Conservation (phyloP, 2,888 invertebrate species). For the Pammene fasciana region DNA sequence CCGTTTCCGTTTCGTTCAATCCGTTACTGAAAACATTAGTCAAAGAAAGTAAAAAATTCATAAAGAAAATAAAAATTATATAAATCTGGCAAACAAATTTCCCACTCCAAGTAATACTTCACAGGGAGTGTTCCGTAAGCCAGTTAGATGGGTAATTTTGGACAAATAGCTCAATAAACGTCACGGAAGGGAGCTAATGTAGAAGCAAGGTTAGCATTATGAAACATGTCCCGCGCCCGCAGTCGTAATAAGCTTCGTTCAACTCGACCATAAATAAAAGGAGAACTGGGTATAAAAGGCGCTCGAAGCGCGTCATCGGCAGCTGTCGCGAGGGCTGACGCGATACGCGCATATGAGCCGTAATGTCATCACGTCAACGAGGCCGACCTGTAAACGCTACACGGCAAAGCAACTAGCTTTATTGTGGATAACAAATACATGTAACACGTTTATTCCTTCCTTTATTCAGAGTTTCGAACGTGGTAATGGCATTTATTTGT, state of each 20-base stretch:
- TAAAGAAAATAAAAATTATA: neutral
- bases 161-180: slow-evolving; percentile 68
- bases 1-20: no score
- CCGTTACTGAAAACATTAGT: neutral
- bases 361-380: slow-evolving; percentile 58
- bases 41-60: neutral
- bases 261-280: slow-evolving; percentile 79
- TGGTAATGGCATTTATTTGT: no score
- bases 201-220: slow-evolving; percentile 65
- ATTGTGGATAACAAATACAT: slow-evolving; percentile 4
- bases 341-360: slow-evolving; percentile 58
- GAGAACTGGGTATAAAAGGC: slow-evolving; percentile 67
- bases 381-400: slow-evolving; percentile 43
- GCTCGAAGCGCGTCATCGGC: slow-evolving; percentile 70
- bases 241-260: slow-evolving; percentile 75
- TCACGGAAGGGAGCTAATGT: slow-evolving; percentile 59
- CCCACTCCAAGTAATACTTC: slow-evolving; percentile 18
- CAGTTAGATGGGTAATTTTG: slow-evolving; percentile 51
- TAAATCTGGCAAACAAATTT: slow-evolving; percentile 17
- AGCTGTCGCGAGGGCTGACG: slow-evolving; percentile 68
- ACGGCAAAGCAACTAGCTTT: slow-evolving; percentile 43
- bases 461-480: no score
- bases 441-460: neutral
- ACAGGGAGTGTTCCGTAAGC: slow-evolving; percentile 40
- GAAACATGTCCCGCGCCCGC: slow-evolving; percentile 68